Base-by-base conservation (phyloP, 2,113 vertebrate genomes). In the Brevimyrus niger region DNA sequence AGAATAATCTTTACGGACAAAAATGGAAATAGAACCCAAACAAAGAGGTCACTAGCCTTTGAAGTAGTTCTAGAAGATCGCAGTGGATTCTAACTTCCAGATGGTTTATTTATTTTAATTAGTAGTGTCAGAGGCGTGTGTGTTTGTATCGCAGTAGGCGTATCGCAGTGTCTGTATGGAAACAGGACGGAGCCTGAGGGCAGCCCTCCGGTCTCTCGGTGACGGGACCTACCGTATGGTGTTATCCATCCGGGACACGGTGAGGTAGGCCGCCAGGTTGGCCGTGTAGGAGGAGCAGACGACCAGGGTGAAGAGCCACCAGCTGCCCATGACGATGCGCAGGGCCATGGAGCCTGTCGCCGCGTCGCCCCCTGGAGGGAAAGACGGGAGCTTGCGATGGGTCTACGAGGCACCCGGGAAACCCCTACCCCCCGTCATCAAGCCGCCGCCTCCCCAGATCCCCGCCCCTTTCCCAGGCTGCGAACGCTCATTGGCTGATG, bases 231-330 rank as follows among this genome's bases (percentile, higher is more conserved):
- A 97, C 97, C 97, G 96, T 92, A 97, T 95, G 85, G 96, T 96
- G 92, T 95, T 97, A 93, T 97, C 97, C 97, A 97, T 98, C 91
- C 96, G 96, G 15, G 97, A 97, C 86, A 99, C 98, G 0, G 98
- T 99, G 90, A 99, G 97, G 92, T 99, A 99, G 0, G 98, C 98
- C 5, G 98, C 98, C 90, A 99, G 96, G 92, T 99, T 99, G 0
- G 98, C 98, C 0, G 98, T 99, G 94, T 99, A 99, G 27, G 98
- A 99, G 0, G 98, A 99, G 82, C 98, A 99, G 53, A 99, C 98
- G 5, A 99, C 98, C 87, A 99, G 96, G 0, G 98, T 98, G 94
- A 99, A 99, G 90, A 99, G 97, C 98, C 98, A 99, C 98, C 98
- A 99, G 93, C 98, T 99, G 23, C 98, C 98, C 98, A 99, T 99